These are phyloP conservation scores for Rhynchotus rufescens DNA, from an alignment of 2,797 vertebrate species.

Conservation along the genomic window DNA sequence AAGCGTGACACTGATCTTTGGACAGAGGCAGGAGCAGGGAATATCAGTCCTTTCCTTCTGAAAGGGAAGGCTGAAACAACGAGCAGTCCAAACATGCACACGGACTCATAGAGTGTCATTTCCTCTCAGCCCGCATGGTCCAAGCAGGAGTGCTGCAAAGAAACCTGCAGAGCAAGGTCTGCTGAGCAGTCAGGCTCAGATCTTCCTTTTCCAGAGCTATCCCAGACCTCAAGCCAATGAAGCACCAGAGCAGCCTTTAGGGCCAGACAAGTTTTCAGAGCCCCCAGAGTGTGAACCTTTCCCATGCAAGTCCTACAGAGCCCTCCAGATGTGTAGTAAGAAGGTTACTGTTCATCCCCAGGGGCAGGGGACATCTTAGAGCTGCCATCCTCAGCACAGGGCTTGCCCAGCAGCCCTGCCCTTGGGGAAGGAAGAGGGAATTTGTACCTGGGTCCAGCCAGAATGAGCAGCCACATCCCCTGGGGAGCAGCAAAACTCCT, in stretches of 20 bases:
- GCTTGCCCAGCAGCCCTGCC: slow-evolving; percentile 26
- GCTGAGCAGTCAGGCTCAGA: background rate
- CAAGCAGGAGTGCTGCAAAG: background rate
- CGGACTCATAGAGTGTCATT: background rate
- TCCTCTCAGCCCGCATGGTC: background rate
- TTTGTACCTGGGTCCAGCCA: slow-evolving; percentile 38
- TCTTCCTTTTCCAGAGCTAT: background rate
- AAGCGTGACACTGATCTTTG: background rate
- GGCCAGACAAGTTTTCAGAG: background rate
- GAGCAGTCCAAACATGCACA: background rate
- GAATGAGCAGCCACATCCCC: slow-evolving; percentile 7
- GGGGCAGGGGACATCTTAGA: slow-evolving; percentile 3
- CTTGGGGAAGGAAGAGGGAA: background rate
- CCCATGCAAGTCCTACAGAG: background rate
- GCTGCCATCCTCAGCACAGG: slow-evolving; percentile 43
- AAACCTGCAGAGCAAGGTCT: background rate
- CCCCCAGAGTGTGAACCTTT: fast-evolving
- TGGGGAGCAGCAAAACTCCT: slow-evolving; percentile 20
- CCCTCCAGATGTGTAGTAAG: background rate
- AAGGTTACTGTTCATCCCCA: background rate
- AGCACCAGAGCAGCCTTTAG: background rate
- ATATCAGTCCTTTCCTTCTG: background rate
- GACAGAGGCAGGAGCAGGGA: background rate
- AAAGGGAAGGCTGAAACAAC: fast-evolving
- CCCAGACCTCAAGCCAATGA: background rate